These are phyloP conservation scores for Sylvicapra grimmia DNA, from an alignment of 2,113 vertebrate species.

Conservation along the genomic window DNA sequence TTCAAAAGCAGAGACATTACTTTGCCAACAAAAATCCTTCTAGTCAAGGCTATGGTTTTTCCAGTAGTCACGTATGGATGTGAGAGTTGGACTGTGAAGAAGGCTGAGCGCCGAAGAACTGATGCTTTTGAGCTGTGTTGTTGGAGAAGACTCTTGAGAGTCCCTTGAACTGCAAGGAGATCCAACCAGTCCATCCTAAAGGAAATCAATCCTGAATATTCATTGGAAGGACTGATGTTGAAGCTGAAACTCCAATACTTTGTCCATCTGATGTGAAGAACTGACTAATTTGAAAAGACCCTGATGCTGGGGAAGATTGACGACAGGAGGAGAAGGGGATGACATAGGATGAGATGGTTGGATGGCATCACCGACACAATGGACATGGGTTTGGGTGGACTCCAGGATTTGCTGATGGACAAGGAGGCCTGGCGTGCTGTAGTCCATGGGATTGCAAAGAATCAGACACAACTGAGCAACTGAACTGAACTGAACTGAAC, in stretches of 20 bases:
- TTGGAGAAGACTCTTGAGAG: neutral
- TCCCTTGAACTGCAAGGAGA: neutral
- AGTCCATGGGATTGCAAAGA: neutral
- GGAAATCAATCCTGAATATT: neutral
- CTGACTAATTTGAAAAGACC: neutral
- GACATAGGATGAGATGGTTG: neutral
- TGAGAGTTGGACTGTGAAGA: neutral
- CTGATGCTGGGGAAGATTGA: neutral
- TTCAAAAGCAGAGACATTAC: neutral
- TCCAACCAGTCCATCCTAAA: neutral
- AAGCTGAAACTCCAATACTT: neutral
- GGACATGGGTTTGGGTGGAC: neutral
- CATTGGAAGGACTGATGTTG: neutral
- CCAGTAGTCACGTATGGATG: neutral
- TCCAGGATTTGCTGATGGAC: neutral
- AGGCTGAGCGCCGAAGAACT: neutral
- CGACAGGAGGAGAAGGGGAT: neutral
- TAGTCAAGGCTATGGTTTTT: neutral
- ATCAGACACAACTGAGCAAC: rapidly evolving
- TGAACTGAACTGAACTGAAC: neutral
- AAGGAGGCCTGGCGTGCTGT: neutral
- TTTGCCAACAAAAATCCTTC: neutral
- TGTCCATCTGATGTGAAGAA: neutral
- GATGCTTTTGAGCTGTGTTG: neutral
- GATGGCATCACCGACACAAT: neutral